Conservation (phyloP, 2,113 vertebrate species). For the Ivindomyrus marchei region DNA sequence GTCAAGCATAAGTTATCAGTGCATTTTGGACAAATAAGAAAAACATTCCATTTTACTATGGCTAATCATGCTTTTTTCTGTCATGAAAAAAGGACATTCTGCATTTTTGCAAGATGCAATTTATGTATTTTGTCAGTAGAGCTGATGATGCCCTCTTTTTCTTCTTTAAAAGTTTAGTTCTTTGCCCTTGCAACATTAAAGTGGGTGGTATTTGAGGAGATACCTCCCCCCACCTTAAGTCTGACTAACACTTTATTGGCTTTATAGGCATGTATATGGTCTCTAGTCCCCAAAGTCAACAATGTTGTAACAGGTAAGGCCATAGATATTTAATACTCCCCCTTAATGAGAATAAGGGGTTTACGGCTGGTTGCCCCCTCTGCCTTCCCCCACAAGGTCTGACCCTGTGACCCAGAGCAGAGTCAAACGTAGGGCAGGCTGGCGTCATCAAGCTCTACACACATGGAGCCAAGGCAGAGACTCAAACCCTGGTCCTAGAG, state of each 20-base stretch:
- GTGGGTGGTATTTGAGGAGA: not conserved
- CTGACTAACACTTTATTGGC: not conserved
- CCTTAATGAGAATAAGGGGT: not conserved
- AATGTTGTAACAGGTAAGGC: not conserved
- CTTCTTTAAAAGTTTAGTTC: not conserved
- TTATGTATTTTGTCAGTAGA: not conserved
- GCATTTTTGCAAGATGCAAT: not conserved
- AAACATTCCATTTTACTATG: not conserved
- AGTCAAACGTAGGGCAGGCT: slow-evolving; percentile 11
- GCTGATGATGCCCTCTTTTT: not conserved
- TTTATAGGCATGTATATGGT: not conserved
- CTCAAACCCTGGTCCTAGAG: too few relatives aligned
- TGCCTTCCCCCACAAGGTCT: not conserved
- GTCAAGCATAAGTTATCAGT: not conserved
- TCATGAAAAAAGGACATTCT: not conserved
- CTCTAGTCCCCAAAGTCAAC: not conserved
- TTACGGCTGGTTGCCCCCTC: not conserved
- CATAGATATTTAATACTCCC: slow-evolving; percentile 9
- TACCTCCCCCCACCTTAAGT: not conserved
- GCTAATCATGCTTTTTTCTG: not conserved
- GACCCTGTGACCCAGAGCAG: not conserved
- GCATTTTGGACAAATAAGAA: not conserved
- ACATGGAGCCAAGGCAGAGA: too few relatives aligned
- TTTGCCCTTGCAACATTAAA: not conserved
- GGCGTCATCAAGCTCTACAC: not conserved